These are phyloP conservation scores for Scaptomyza montana DNA, from an alignment of 1,140 invertebrate genomes.

Conservation along the genomic window DNA sequence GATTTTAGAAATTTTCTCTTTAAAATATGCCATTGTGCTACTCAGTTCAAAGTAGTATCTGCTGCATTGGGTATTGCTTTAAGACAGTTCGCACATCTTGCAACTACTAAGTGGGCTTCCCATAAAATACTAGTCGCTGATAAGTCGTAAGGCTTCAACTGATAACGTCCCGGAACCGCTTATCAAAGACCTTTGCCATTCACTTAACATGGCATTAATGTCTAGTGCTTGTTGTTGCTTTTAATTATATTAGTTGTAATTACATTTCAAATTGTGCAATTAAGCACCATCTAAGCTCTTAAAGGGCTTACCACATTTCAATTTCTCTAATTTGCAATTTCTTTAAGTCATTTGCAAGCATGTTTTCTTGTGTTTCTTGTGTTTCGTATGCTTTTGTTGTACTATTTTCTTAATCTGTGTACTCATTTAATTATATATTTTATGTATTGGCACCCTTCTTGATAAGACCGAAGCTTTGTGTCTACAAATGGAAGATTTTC, in stretches of 20 bases:
- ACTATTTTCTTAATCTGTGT: slow-evolving; percentile 3
- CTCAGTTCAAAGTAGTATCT: too few species aligned
- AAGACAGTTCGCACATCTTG: not conserved
- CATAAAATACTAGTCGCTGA: slow-evolving; percentile 15
- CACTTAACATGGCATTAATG: not conserved
- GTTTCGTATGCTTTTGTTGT: not conserved
- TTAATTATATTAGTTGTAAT: slow-evolving; percentile 10
- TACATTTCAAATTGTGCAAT: slow-evolving; percentile 17
- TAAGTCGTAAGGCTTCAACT: not conserved
- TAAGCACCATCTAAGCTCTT: not conserved
- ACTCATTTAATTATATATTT: slow-evolving; percentile 1
- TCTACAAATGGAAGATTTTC: slow-evolving; percentile 57
- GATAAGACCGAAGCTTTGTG: slow-evolving; percentile 41
- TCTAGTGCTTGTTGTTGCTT: not conserved
- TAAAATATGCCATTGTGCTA: too few species aligned
- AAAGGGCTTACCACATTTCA: not conserved
- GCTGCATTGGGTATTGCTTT: too few species aligned
- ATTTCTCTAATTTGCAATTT: not conserved
- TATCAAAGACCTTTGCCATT: slow-evolving; percentile 18
- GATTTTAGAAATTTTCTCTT: too few species aligned
- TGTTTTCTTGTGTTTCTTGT: not conserved
- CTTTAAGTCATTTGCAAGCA: too few species aligned
- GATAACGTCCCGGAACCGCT: slow-evolving; percentile 21
- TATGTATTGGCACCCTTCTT: not conserved
- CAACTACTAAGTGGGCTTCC: not conserved